Conservation (phyloP, 1,140 invertebrate species). For the Melipona quadrifasciata region DNA sequence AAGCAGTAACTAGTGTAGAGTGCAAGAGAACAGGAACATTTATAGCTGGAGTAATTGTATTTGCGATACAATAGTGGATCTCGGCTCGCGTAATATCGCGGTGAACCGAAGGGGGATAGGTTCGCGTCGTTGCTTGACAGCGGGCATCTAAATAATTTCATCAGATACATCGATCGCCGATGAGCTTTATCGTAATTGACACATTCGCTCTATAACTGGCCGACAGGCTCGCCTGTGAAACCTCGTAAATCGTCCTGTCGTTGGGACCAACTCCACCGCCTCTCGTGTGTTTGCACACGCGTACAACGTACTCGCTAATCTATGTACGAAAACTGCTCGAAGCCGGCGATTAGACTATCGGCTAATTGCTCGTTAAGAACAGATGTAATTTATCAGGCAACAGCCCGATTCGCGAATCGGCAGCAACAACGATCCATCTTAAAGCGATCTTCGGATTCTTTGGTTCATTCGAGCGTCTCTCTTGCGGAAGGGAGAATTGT, state of each 20-base stretch:
- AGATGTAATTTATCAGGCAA: not conserved
- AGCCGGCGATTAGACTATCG: constrained; percentile 21
- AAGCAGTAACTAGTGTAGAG: not conserved
- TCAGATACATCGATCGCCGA: constrained; percentile 64
- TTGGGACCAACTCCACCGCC: constrained; percentile 55
- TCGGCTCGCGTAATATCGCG: constrained; percentile 44
- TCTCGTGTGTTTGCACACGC: constrained; percentile 58
- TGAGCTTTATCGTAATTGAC: constrained; percentile 68
- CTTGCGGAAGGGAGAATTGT: not conserved
- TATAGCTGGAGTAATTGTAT: constrained; percentile 44
- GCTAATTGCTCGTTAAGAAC: constrained; percentile 30
- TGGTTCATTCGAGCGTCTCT: not conserved
- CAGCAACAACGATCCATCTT: not conserved
- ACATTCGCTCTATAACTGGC: constrained; percentile 64
- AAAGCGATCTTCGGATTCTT: not conserved
- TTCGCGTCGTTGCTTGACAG: constrained; percentile 46
- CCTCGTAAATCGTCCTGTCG: constrained; percentile 69
- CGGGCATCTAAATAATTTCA: constrained; percentile 67
- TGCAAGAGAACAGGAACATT: constrained; percentile 5
- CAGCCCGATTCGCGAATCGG: not conserved
- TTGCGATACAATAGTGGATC: constrained; percentile 30
- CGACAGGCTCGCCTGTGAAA: constrained; percentile 60
- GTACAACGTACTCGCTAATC: constrained; percentile 56
- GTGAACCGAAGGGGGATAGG: constrained; percentile 19
- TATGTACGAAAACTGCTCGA: constrained; percentile 39